These are phyloP conservation scores for Brachyrhaphis roseni DNA, from an alignment of 2,797 vertebrate genomes.

Conservation along the genomic window DNA sequence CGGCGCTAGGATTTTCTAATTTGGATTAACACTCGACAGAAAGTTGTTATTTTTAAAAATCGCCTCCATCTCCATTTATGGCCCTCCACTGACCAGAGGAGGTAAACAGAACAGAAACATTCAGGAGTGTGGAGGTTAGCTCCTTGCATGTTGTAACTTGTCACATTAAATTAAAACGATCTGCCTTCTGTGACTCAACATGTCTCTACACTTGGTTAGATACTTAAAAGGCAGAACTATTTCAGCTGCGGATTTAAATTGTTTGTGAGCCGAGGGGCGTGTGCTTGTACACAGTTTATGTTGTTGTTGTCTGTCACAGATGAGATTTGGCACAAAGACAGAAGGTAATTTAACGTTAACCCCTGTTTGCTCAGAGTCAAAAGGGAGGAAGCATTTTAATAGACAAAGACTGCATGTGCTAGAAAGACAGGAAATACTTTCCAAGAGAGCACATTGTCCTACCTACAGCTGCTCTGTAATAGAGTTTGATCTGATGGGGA, in stretches of 20 bases:
- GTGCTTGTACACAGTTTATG: slow-evolving; percentile 27
- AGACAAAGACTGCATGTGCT: slow-evolving; percentile 27
- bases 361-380: slow-evolving; percentile 48
- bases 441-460: slow-evolving; percentile 52
- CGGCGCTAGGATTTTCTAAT: background rate
- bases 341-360: slow-evolving; percentile 69
- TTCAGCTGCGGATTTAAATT: slow-evolving; percentile 35
- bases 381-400: slow-evolving; percentile 42
- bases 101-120: slow-evolving; percentile 37
- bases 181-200: slow-evolving; percentile 43
- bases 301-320: slow-evolving; percentile 47
- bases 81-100: slow-evolving; percentile 11
- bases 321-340: slow-evolving; percentile 56
- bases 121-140: slow-evolving; percentile 19
- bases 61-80: slow-evolving; percentile 56
- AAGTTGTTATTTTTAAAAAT: slow-evolving; percentile 4
- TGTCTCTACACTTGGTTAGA: slow-evolving; percentile 44
- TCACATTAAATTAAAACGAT: slow-evolving; percentile 61
- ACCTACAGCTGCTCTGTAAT: slow-evolving; percentile 92
- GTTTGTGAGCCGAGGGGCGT: slow-evolving; percentile 32
- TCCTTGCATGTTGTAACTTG: slow-evolving; percentile 39
- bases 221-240: slow-evolving; percentile 76
- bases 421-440: slow-evolving; percentile 47
- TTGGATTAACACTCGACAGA: slow-evolving; percentile 3
- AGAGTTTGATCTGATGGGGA: slow-evolving; percentile 82